Conservation (phyloP, 2,113 vertebrate genomes). For the Sakesphorus luctuosus region DNA sequence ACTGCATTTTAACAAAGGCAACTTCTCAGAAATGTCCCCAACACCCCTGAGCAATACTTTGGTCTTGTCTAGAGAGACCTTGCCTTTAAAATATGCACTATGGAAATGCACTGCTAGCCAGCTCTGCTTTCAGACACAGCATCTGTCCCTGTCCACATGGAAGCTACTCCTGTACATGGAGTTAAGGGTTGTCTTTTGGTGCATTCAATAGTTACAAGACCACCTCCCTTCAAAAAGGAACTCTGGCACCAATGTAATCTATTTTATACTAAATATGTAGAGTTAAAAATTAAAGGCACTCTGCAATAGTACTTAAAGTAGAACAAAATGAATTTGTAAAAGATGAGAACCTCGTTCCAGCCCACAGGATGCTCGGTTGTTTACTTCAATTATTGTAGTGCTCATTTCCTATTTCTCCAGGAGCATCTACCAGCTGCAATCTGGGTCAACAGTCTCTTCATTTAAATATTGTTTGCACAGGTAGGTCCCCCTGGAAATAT, state of each 20-base stretch:
- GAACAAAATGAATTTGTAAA: background rate
- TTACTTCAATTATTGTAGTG: background rate
- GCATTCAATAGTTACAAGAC: background rate
- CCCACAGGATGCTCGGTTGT: background rate
- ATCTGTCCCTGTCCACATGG: background rate
- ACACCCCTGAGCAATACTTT: background rate
- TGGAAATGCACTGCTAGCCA: background rate
- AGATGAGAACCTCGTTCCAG: background rate
- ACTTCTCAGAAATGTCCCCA: constrained; percentile 8
- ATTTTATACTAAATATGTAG: background rate
- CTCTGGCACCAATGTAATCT: background rate
- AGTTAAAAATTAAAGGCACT: background rate
- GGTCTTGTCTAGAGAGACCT: background rate
- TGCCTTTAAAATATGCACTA: background rate
- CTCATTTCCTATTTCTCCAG: background rate
- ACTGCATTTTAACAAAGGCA: background rate
- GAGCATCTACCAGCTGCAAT: background rate
- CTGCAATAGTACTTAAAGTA: accelerated
- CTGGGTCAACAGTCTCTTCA: background rate
- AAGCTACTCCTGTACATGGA: background rate
- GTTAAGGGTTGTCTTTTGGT: background rate
- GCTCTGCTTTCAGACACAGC: background rate
- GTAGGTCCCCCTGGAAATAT: background rate
- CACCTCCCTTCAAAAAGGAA: background rate
- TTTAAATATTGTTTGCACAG: background rate